Base-by-base conservation (phyloP, 1,140 invertebrate species). In the Hypsibius dujardini region DNA sequence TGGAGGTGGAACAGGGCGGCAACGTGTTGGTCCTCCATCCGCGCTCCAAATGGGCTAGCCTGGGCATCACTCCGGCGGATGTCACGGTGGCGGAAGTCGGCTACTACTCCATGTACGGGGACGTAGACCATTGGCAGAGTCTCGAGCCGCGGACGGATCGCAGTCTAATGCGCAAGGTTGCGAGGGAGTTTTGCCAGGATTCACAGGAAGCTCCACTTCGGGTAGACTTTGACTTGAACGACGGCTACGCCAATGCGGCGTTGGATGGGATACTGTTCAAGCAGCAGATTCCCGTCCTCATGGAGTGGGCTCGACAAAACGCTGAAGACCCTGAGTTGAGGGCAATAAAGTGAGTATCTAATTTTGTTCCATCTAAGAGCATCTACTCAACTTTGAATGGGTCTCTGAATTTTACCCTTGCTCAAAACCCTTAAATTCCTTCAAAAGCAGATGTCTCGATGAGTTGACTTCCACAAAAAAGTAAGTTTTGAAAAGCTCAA, bases 201-300 rank as follows among this genome's bases (percentile, higher is more conserved):
- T n/a, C n/a, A n/a, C n/a, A n/a, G 50, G n/a, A 56, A 56, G 7
- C n/a, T n/a, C 50, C 50, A n/a, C n/a, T 7, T n/a, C 50, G 7
- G 50, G 50, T 56, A n/a, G 50, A 7, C n/a, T n/a, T n/a, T 56
- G 50, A 56, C 50, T 56, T 56, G 50, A n/a, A 56, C 50, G 7
- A 56, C 7, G 50, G 50, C 50, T 56, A 7, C 50, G n/a, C 7
- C 50, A 7, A 56, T 7, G n/a, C 7, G 50, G n/a, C 50, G 50
- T 7, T n/a, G 50, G 50, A 56, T 56, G 50, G n/a, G 50, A 7
- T 7, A 7, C 50, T 7, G 50, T 7, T 56, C n/a, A 7, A 7
- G 50, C 50, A 56, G 50, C 50, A n/a, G 50, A 56, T 56, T 56
- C 50, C 50, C n/a, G 50, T 56, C 50, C n/a, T 56, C 7, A 56